Evolutionary conservation across 2,797 vertebrate species (phyloP), one percentile per base, ranked within the genome.

Genomic region (Enteromius paludinosus): DNA sequence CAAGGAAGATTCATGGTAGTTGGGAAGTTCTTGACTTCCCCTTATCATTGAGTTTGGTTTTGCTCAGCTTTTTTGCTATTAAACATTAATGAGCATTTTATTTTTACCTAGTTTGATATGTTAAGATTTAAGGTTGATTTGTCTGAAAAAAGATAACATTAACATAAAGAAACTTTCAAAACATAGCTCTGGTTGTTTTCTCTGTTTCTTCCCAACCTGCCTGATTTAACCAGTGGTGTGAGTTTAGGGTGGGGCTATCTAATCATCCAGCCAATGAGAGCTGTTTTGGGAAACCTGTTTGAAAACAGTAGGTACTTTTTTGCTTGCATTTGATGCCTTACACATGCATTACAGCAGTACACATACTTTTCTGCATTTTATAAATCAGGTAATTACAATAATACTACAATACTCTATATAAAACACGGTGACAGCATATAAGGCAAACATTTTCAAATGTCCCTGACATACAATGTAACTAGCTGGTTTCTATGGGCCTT

Each of bases 201-300:
- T 12, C 17, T 33, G 5, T 72, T 61, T 61, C 23, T 28, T 61
- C 23, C 56, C 23, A 61, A 61, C 23, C 17, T 33, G 17, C 5
- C 17, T 49, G 9, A 12, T 25, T 47, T 25, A 28, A 5, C 14
- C 23, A 49, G 3, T 49, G 68, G 8, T 47, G 69, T 71, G 15
- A 49, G 43, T 72, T 72, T 52, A 5, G 10, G 25, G 17, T 3
- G 4, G 68, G 25, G 1, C 9, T 71, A 49, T 41, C 9, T n/a
- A 23, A 23, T 71, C 11, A 52, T 52, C 20, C 70, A 72, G 47
- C 28, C 5, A 52, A 52, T 72, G 45, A 52, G 30, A 72, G 45
- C 33, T 72, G 47, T 33, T 20, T 49, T 49, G 23, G 17, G 69
- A 71, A 71, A 49, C 43, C 69, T 47, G 43, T 71, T 72, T n/a